Evolutionary conservation across 2,797 vertebrate species (phyloP), one percentile per base, ranked within the genome.

Genomic region (Sandelia bainsii): DNA sequence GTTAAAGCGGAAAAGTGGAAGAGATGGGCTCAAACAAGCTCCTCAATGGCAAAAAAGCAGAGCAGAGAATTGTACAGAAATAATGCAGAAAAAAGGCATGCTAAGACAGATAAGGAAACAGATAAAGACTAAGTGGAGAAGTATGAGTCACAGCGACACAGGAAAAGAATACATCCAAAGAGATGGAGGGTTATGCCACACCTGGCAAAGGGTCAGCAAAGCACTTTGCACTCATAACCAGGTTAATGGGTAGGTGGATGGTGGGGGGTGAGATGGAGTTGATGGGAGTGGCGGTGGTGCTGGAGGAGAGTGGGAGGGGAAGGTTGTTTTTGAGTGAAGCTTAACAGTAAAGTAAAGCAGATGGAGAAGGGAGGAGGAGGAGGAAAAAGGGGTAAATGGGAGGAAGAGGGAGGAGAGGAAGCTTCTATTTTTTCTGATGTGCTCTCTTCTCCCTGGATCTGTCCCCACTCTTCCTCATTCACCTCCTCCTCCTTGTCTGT

Each of bases 141-240:
- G 48, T 11, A 11, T 11, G 59, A 73, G 48, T 32, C 53, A 42
- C 48, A 17, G 59, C 0, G 0, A 17, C 49, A 23, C 1, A 32
- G 13, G 14, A 50, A 34, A 32, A 16, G 54, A 45, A 62, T 50
- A 4, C 37, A 65, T 62, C 13, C n/a, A 6, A 50, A 49, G 60
- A 50, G 58, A 34, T 8, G 8, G 44, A 59, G 69, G 79, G 65
- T 19, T 39, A 14, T 5, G 62, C 62, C 62, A 68, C 85, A 87
- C 85, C 89, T 89, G 90, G 87, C 73, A 78, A 23, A 83, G 80
- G 89, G 77, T 91, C 90, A 91, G 84, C 64, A 72, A 85, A 89
- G 89, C 87, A 84, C 89, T 90, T 86, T 86, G 79, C 68, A 72
- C 64, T 50, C 81, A 79, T 57, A 83, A 85, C 79, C 85, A 87